phyloP scores from a whole-genome alignment of 2,113 vertebrate genomes.

The Lepus americanus region DNA sequence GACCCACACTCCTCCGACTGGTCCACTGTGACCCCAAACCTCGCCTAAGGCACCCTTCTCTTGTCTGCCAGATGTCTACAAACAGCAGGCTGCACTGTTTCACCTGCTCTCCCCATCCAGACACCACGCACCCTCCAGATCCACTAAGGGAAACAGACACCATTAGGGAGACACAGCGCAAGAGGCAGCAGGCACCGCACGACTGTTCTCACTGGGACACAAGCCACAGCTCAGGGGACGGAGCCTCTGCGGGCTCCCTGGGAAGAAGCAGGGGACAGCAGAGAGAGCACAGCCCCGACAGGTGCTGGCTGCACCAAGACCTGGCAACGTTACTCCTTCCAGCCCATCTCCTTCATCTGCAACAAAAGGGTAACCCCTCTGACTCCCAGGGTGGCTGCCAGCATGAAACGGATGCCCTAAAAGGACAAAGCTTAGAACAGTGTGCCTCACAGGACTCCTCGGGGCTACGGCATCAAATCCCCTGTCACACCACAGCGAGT shows the following conservation, averaged over 20 bases:
- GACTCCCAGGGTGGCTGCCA: neutral
- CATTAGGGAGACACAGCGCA: accelerated
- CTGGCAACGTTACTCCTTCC: too few relatives aligned
- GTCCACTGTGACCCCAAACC: neutral
- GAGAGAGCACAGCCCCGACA: too few relatives aligned
- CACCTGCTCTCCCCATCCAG: neutral
- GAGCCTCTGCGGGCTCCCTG: neutral
- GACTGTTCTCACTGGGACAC: neutral
- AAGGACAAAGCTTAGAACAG: neutral
- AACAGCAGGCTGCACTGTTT: accelerated
- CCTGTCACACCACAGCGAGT: too few relatives aligned
- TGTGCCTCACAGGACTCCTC: neutral
- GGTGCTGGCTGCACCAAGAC: accelerated
- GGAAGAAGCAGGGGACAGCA: neutral
- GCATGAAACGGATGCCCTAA: neutral
- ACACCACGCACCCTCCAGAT: neutral
- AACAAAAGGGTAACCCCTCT: accelerated
- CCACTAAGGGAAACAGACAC: neutral
- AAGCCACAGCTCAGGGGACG: neutral
- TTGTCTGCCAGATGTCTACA: neutral
- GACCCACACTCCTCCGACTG: neutral
- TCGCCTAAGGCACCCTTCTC: neutral
- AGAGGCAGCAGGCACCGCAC: neutral
- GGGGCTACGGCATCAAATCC: neutral
- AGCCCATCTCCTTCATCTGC: neutral